These are phyloP conservation scores for Melanocharis versteri DNA, from an alignment of 2,113 vertebrate genomes.

Conservation along the genomic window DNA sequence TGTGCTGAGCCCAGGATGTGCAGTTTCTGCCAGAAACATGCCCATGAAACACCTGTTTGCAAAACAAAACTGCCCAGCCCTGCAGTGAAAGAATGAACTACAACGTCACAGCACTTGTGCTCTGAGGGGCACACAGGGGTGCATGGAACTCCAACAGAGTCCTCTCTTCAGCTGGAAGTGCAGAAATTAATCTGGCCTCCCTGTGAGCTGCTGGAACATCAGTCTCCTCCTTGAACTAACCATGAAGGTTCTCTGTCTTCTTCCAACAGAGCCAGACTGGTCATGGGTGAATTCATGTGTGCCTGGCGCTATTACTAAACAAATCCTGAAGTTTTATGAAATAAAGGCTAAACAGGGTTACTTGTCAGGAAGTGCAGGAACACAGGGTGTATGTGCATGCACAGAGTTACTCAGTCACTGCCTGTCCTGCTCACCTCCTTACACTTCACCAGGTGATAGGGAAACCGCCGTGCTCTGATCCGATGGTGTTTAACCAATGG, in stretches of 20 bases:
- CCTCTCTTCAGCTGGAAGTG: not conserved
- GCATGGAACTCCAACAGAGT: not conserved
- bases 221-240: not conserved
- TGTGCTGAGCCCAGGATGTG: not conserved
- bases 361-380: not conserved
- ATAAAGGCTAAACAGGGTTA: not conserved
- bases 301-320: not conserved
- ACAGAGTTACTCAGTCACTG: not conserved
- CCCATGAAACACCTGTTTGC: not conserved
- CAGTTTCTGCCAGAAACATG: not conserved
- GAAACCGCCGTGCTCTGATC: slow-evolving; percentile 84
- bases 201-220: not conserved
- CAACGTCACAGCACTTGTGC: not conserved
- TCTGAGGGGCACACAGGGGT: not conserved
- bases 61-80: not conserved
- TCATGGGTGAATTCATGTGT: not conserved
- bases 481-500: slow-evolving; percentile 84
- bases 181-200: not conserved
- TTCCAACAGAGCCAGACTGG: not conserved
- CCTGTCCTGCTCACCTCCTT: slow-evolving; percentile 74
- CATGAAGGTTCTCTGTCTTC: not conserved
- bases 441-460: slow-evolving; percentile 93
- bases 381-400: accelerated
- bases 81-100: not conserved
- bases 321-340: not conserved